These are phyloP conservation scores for Nothocercus nigrocapillus DNA, from an alignment of 2,113 vertebrate genomes.

Conservation along the genomic window DNA sequence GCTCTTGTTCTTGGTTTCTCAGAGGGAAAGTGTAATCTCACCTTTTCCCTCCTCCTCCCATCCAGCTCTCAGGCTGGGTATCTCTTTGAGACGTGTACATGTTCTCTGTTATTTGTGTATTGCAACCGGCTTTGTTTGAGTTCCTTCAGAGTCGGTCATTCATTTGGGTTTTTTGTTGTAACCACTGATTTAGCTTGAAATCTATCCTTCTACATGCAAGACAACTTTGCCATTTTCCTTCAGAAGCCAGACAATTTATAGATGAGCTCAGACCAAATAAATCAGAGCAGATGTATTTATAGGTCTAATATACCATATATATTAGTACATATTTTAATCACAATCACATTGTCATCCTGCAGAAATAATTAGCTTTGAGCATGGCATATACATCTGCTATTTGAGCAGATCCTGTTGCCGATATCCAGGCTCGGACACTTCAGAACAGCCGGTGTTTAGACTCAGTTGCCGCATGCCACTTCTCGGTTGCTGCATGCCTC, in stretches of 20 bases:
- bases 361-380: slow-evolving; percentile 62
- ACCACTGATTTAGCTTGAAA: slow-evolving; percentile 51
- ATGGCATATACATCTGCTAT: slow-evolving; percentile 14
- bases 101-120: not conserved
- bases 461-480: not conserved
- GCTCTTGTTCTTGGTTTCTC: not conserved
- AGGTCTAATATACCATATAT: slow-evolving; percentile 57
- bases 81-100: not conserved
- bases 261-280: slow-evolving; percentile 70
- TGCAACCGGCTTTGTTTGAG: slow-evolving; percentile 5
- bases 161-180: slow-evolving; percentile 16
- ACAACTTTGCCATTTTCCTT: slow-evolving; percentile 66
- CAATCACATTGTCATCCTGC: slow-evolving; percentile 51
- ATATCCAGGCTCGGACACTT: not conserved
- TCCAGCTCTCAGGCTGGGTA: not conserved
- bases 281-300: slow-evolving; percentile 67
- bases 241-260: slow-evolving; percentile 73
- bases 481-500: not conserved
- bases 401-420: not conserved
- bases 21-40: not conserved
- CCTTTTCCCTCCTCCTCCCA: not conserved
- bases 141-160: slow-evolving; percentile 1
- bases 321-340: slow-evolving; percentile 68
- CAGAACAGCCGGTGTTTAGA: not conserved
- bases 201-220: slow-evolving; percentile 40